These are phyloP conservation scores for Lepidurus arcticus DNA, from an alignment of 1,140 invertebrate genomes.

Conservation along the genomic window DNA sequence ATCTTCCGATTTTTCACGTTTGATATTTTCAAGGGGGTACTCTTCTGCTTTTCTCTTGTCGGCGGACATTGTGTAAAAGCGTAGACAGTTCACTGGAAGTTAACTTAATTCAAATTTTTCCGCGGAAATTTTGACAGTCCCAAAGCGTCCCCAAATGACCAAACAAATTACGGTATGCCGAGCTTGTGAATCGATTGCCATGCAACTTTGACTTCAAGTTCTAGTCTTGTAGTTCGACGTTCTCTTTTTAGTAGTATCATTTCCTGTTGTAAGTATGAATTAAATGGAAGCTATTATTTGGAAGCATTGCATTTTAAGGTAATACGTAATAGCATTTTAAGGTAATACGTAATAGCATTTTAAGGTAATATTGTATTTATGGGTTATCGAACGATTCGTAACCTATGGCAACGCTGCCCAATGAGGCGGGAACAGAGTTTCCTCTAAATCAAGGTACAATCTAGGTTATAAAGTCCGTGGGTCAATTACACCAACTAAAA, in stretches of 20 bases:
- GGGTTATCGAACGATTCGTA: no score
- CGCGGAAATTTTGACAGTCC: conserved; percentile 18
- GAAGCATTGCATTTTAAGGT: no score
- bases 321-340: no score
- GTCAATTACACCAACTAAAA: no score
- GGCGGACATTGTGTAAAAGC: conserved; percentile 6
- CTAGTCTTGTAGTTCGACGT: neutral
- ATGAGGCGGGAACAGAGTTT: no score
- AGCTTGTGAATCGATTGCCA: neutral
- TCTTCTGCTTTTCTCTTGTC: conserved; percentile 42
- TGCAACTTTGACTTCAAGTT: neutral
- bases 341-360: no score
- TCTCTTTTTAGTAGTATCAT: neutral
- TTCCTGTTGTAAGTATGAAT: no score
- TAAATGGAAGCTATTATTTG: no score
- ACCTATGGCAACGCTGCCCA: no score
- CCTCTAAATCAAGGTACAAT: no score
- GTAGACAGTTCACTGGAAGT: neutral
- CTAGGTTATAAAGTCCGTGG: no score
- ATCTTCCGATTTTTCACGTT: conserved; percentile 48
- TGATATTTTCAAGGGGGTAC: conserved; percentile 45
- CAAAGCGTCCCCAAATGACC: conserved; percentile 7
- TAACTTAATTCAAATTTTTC: conserved; percentile 22
- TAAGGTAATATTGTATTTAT: no score
- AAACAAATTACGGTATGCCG: neutral